phyloP scores from a whole-genome alignment of 2,797 vertebrate species.

The Eutrigla gurnardus region DNA sequence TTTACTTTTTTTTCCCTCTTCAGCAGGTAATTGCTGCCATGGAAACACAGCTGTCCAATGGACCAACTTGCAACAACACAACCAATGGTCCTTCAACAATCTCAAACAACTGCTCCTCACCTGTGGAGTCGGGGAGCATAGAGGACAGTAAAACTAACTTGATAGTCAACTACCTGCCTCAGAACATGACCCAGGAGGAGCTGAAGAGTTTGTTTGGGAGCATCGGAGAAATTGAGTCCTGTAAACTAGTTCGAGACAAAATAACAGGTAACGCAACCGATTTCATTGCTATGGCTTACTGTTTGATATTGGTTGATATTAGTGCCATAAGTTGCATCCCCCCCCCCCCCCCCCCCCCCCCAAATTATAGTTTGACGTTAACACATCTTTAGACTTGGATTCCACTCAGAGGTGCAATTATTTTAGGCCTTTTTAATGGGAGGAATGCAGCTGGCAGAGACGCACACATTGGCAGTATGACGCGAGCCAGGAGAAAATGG shows the following conservation, averaged over 20 bases:
- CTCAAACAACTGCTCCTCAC: constrained; percentile 95
- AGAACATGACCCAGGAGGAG: constrained; percentile 99
- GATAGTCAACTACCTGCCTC: constrained; percentile 99
- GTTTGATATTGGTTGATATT: too few species aligned
- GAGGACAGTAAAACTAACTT: constrained; percentile 99
- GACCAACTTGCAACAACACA: constrained; percentile 96
- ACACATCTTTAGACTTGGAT: too few species aligned
- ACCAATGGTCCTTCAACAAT: constrained; percentile 93
- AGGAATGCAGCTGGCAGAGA: constrained; percentile 7
- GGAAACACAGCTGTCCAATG: constrained; percentile 99
- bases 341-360: too few species aligned
- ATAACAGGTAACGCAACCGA: constrained; percentile 91
- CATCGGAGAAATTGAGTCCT: constrained; percentile 99
- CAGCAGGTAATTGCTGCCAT: constrained; percentile 99
- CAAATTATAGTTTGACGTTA: too few species aligned
- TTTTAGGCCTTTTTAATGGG: constrained; percentile 30
- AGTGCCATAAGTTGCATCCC: too few species aligned
- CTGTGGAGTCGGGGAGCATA: constrained; percentile 93
- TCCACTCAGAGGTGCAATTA: not conserved
- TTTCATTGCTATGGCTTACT: constrained; percentile 9
- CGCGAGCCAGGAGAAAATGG: constrained; percentile 27
- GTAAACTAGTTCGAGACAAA: constrained; percentile 99
- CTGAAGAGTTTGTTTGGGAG: constrained; percentile 98
- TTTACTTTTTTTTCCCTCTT: constrained; percentile 73
- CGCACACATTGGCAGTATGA: not conserved